Conservation (phyloP, 2,888 invertebrate species). For the Leptopterna dolabrata region DNA sequence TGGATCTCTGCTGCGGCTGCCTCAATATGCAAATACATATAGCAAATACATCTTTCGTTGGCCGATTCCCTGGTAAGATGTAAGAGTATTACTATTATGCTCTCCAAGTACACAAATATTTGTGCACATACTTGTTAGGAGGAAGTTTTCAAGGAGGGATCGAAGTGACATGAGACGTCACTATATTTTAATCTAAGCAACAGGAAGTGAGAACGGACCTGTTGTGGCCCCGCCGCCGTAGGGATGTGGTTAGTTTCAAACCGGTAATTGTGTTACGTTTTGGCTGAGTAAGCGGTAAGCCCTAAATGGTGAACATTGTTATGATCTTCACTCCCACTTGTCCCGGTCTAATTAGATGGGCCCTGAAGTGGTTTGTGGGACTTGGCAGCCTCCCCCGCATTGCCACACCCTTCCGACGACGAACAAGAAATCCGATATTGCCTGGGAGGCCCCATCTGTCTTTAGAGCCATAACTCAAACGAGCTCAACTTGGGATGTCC, state of each 20-base stretch:
- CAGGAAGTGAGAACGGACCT: not conserved
- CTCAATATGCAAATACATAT: too few species aligned
- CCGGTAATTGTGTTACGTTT: not conserved
- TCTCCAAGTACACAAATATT: too few species aligned
- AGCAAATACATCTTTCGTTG: too few species aligned
- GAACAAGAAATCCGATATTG: constrained; percentile 52
- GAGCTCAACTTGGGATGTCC: constrained; percentile 39
- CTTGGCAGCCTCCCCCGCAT: constrained; percentile 9
- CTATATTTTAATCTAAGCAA: not conserved
- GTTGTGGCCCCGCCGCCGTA: not conserved
- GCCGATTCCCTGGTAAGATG: too few species aligned
- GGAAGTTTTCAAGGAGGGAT: too few species aligned
- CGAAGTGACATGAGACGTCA: not conserved
- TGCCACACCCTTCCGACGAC: constrained; percentile 35
- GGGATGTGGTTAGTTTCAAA: not conserved
- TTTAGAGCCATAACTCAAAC: constrained; percentile 44
- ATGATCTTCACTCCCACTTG: not conserved
- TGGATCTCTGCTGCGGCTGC: too few species aligned
- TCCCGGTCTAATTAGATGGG: constrained; percentile 13
- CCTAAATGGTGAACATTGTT: not conserved
- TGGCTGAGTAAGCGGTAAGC: not conserved
- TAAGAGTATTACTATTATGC: too few species aligned
- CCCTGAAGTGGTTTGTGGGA: constrained; percentile 21
- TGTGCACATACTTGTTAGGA: too few species aligned
- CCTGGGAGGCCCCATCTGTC: constrained; percentile 49